phyloP scores from a whole-genome alignment of 2,888 invertebrate genomes.

The Drosophila lutescens region DNA sequence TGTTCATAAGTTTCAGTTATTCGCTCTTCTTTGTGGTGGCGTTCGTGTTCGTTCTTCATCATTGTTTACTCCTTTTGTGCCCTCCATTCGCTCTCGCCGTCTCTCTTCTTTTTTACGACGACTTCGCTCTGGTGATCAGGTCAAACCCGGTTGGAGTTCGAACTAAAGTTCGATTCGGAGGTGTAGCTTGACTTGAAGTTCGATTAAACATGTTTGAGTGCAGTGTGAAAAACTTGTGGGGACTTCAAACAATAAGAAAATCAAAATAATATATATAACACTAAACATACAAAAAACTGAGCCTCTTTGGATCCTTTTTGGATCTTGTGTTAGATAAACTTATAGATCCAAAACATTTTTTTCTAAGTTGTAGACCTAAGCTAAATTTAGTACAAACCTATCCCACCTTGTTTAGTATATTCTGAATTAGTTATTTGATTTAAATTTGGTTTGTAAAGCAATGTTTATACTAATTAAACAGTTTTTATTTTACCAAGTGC shows the following conservation, averaged over 20 bases:
- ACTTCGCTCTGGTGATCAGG: constrained; percentile 15
- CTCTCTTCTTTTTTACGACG: neutral
- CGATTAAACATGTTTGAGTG: neutral
- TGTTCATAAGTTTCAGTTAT: neutral
- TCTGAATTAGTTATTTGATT: too few relatives aligned
- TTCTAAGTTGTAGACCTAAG: too few relatives aligned
- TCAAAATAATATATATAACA: too few relatives aligned
- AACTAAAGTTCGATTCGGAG: neutral
- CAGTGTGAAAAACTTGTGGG: neutral
- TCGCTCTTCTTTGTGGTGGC: constrained; percentile 9
- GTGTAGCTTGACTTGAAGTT: neutral
- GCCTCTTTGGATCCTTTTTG: too few relatives aligned
- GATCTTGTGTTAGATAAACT: too few relatives aligned
- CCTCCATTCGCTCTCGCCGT: constrained; percentile 8
- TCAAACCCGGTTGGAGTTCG: constrained; percentile 8
- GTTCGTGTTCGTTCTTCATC: constrained; percentile 9
- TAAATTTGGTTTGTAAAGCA: too few relatives aligned
- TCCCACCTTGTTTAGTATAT: too few relatives aligned
- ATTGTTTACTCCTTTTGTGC: constrained; percentile 58
- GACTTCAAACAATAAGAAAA: too few relatives aligned
- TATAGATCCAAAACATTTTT: too few relatives aligned
- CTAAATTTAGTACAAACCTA: too few relatives aligned
- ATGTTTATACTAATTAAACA: too few relatives aligned
- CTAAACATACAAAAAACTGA: too few relatives aligned
- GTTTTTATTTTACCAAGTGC: neutral